Conservation (phyloP, 2,888 invertebrate species). For the Patella caerulea region DNA sequence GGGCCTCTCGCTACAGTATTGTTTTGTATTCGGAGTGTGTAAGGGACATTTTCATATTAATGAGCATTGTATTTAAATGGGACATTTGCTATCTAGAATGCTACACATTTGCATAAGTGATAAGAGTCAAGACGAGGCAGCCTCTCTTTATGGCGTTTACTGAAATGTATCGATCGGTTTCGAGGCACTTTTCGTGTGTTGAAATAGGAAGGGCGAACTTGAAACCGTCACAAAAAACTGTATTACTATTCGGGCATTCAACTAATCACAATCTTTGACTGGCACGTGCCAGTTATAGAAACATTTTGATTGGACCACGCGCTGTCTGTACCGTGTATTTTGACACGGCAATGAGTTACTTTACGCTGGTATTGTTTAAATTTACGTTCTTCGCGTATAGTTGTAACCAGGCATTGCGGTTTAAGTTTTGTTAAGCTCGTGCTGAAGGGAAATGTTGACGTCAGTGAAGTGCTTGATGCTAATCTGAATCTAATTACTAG, state of each 20-base stretch:
- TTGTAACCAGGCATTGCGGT: too few relatives aligned
- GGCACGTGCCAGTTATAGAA: constrained; percentile 3
- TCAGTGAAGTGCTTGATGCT: background rate
- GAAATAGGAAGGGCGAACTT: background rate
- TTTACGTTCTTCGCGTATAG: too few relatives aligned
- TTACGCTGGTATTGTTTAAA: too few relatives aligned
- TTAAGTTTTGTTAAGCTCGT: too few relatives aligned
- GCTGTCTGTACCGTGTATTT: background rate
- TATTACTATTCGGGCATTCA: background rate
- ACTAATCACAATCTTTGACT: background rate
- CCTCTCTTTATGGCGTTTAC: background rate
- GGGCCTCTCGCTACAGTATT: background rate
- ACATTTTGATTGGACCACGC: constrained; percentile 1
- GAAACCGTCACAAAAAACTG: background rate
- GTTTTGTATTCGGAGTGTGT: background rate
- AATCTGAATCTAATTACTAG: background rate
- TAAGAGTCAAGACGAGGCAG: background rate
- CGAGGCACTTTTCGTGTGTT: background rate
- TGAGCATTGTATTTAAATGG: background rate
- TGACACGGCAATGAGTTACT: too few relatives aligned
- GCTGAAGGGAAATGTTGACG: background rate
- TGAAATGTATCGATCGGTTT: background rate
- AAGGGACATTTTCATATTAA: background rate
- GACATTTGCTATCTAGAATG: background rate
- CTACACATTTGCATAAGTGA: background rate